Base-by-base conservation (phyloP, 53 echinoderm and acorn worm species). In the Henricia sp. region DNA sequence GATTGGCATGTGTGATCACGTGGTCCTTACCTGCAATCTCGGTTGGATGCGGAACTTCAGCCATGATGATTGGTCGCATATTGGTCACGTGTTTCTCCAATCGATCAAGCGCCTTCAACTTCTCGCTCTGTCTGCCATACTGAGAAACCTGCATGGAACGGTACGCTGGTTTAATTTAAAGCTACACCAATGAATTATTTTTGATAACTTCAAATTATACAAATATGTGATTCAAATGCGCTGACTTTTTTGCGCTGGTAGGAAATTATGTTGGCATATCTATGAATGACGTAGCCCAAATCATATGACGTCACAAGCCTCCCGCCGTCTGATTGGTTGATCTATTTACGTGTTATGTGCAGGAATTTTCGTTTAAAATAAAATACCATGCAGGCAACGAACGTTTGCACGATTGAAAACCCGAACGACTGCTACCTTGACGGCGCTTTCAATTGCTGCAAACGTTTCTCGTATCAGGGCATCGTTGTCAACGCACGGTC, bases 401-500 rank as follows among this genome's bases (percentile, higher is more conserved):
- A n/a, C n/a, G n/a, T n/a, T n/a, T n/a, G n/a, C 21, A 56, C 13
- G 27, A 24, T 23, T 1, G 2, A 1, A 56, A 56, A 56, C 53
- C 19, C 53, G 19, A 4, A 56, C 27, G 3, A 3, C 0, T 12
- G 20, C 2, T 76, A 78, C 78, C 78, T 78, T 78, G 6, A 78
- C 48, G 41, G 63, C 63, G 25, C 33, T 62, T 23, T 78, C 64
- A 21, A 78, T 78, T 0, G 48, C 78, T 12, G 63, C 63, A 40
- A 78, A 46, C 1, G 43, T 56, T 48, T 78, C 78, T 29, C 28
- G 36, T 1, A 63, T 46, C 62, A 78, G 28, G 3, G 78, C 78
- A 8, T 78, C 78, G 63, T 78, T 78, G 78, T 78, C 78, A 4
- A 78, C 21, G 48, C 78, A 78, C 35, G 42, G 62, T 20, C 23